These are phyloP conservation scores for Tachycineta bicolor DNA, from an alignment of 2,113 vertebrate genomes.

Conservation along the genomic window DNA sequence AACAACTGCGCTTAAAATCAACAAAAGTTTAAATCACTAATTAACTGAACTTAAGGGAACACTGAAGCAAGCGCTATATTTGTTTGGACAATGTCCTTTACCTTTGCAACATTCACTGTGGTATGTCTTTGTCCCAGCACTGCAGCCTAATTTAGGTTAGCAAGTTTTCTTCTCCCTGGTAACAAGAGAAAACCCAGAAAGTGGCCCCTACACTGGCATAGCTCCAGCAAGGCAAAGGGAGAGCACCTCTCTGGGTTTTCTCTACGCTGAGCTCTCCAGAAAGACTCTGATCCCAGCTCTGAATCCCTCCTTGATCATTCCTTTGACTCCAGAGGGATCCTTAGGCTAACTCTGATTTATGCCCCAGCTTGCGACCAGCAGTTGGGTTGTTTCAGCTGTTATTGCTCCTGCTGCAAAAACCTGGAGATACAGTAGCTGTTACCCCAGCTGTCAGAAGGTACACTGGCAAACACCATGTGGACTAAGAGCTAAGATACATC, in stretches of 20 bases:
- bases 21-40: background rate
- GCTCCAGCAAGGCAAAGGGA: rapidly evolving
- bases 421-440: background rate
- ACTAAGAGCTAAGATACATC: background rate
- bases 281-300: background rate
- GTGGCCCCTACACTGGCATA: background rate
- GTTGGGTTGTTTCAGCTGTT: background rate
- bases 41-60: background rate
- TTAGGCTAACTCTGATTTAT: constrained; percentile 12
- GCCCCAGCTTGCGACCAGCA: background rate
- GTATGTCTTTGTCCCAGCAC: background rate
- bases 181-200: background rate
- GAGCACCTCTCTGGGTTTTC: background rate
- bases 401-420: background rate
- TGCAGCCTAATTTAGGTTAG: background rate
- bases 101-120: background rate
- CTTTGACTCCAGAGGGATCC: constrained; percentile 53
- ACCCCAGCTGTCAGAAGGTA: background rate
- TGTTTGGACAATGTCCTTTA: background rate
- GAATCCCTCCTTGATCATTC: background rate
- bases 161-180: background rate
- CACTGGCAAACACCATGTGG: background rate
- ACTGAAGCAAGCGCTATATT: background rate
- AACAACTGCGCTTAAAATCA: background rate
- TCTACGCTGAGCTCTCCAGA: background rate